Percentiles rank a stretch among this genome's conserved stretches.
These are phyloP conservation scores for Tromatobia lineatoria DNA, from an alignment of 2,888 invertebrate species.

Conservation along the genomic window DNA sequence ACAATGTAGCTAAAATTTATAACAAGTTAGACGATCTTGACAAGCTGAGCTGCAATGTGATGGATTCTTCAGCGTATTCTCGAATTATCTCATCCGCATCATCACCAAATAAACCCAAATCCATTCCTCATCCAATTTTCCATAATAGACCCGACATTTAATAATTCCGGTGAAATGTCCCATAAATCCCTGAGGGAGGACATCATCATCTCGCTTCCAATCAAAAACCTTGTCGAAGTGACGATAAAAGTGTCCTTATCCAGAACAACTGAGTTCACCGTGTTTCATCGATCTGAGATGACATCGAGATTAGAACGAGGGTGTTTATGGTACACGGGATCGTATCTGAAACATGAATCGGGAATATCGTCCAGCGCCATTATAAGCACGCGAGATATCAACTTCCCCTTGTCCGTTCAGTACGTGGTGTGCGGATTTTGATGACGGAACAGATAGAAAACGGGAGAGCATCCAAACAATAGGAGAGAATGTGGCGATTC, in stretches of 20 bases:
- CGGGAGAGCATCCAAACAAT: conserved; percentile 51
- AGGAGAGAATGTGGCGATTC: conserved; percentile 34
- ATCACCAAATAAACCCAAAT: too few species aligned
- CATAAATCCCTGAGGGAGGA: neutral
- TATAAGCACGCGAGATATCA: neutral
- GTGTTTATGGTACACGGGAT: conserved; percentile 7
- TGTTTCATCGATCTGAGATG: conserved; percentile 33
- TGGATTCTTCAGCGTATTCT: too few species aligned
- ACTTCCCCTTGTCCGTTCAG: neutral
- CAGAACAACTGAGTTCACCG: neutral
- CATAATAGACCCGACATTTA: too few species aligned
- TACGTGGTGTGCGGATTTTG: conserved; percentile 16
- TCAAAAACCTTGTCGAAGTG: conserved; percentile 25
- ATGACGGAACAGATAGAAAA: conserved; percentile 45
- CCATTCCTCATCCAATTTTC: too few species aligned
- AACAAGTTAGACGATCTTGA: too few species aligned
- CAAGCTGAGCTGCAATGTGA: too few species aligned
- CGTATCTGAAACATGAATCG: conserved; percentile 42
- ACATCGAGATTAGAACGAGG: conserved; percentile 28
- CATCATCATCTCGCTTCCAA: conserved; percentile 6
- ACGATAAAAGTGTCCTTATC: neutral
- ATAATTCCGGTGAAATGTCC: too few species aligned
- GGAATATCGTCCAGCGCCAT: conserved; percentile 24
- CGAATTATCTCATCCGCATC: too few species aligned
- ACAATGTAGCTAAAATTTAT: too few species aligned